Percentiles rank a stretch among this genome's conserved stretches.
Evolutionary conservation across 2,113 vertebrate species (phyloP).

Genomic region (Calidris pugnax): DNA sequence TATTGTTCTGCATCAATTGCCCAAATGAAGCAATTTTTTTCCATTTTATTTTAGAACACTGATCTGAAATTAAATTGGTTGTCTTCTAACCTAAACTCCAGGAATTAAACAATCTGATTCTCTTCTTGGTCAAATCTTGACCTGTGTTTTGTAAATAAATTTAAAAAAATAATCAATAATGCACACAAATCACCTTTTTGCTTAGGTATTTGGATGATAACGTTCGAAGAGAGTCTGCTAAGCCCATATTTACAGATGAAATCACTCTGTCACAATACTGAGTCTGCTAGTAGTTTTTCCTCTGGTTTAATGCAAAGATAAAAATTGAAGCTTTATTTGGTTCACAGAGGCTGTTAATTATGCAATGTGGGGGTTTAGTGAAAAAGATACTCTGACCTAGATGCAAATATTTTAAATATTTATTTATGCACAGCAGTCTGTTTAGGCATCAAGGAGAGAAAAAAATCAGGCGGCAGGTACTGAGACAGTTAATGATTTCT

Average conservation of each 20-base stretch:
- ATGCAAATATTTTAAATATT: not conserved
- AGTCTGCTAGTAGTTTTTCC: not conserved
- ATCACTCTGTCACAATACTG: not conserved
- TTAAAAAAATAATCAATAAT: not conserved
- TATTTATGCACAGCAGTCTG: not conserved
- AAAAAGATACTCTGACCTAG: not conserved
- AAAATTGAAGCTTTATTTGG: not conserved
- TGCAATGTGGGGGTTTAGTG: not conserved
- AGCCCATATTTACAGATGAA: not conserved
- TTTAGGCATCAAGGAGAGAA: not conserved
- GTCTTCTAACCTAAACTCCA: not conserved
- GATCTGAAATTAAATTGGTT: not conserved
- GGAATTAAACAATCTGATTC: not conserved
- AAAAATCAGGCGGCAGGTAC: not conserved
- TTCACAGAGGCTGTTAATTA: not conserved
- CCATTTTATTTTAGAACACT: not conserved
- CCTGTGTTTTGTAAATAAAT: not conserved
- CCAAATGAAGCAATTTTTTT: not conserved
- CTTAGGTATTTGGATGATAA: not conserved
- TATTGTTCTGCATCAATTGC: fast-evolving
- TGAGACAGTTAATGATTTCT: not conserved
- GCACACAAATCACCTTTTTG: not conserved
- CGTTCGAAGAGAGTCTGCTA: not conserved
- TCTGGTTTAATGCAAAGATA: not conserved
- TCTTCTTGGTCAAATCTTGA: not conserved